phyloP scores from a whole-genome alignment of 2,797 vertebrate species.

The Macropodus opercularis region DNA sequence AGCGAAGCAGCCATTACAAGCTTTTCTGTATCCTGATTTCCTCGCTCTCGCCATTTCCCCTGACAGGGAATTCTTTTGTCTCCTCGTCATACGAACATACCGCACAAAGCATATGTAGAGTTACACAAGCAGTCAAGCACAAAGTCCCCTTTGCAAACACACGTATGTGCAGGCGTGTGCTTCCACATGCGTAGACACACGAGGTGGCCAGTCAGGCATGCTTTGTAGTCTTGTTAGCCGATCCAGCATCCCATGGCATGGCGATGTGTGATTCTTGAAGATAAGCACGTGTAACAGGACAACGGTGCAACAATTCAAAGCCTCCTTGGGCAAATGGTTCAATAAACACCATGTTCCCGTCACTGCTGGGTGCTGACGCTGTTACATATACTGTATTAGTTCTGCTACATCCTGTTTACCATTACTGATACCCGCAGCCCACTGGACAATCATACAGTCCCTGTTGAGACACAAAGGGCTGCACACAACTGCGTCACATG shows the following conservation, averaged over 20 bases:
- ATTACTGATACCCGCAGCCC: conserved; percentile 7
- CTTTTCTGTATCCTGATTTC: conserved; percentile 23
- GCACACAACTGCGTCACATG: not conserved
- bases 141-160: conserved; percentile 49
- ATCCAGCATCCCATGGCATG: conserved; percentile 46
- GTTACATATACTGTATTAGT: conserved; percentile 33
- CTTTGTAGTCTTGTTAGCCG: conserved; percentile 52
- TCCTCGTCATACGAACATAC: conserved; percentile 58
- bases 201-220: conserved; percentile 39
- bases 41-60: conserved; percentile 20
- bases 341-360: conserved; percentile 58
- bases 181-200: conserved; percentile 15
- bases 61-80: conserved; percentile 51
- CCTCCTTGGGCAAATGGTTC: conserved; percentile 25
- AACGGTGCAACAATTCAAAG: conserved; percentile 28
- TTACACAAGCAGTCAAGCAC: conserved; percentile 60
- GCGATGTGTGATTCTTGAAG: conserved; percentile 55
- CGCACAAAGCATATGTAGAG: conserved; percentile 61
- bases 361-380: conserved; percentile 16
- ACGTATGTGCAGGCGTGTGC: conserved; percentile 22
- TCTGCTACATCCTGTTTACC: conserved; percentile 6
- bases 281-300: conserved; percentile 46
- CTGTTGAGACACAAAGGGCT: conserved; percentile 1
- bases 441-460: not conserved
- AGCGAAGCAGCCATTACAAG: conserved; percentile 34